Evolutionary conservation across 35 echinoderm and acorn worm genomes (phyloP).

Genomic region (Acanthaster planci): DNA sequence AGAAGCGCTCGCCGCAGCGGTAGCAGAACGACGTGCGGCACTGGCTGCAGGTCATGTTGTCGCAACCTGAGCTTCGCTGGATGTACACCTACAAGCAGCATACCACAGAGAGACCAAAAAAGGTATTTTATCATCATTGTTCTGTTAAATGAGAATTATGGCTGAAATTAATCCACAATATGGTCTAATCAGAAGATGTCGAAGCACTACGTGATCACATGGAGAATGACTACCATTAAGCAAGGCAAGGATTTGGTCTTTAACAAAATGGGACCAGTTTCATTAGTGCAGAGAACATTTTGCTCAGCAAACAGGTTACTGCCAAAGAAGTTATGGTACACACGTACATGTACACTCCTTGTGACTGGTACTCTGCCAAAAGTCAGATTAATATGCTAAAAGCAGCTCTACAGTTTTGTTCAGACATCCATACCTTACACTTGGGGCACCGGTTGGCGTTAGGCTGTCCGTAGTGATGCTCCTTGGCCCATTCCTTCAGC

Average conservation of each 20-base stretch:
- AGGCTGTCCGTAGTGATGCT: constrained; percentile 24
- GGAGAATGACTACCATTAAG: too few species aligned
- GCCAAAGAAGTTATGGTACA: too few species aligned
- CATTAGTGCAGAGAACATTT: too few species aligned
- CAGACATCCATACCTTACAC: constrained; percentile 34
- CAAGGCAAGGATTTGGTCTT: too few species aligned
- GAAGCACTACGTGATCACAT: too few species aligned
- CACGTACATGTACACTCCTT: too few species aligned
- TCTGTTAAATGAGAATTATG: not conserved
- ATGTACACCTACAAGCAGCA: constrained; percentile 43
- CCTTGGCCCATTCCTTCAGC: constrained; percentile 52
- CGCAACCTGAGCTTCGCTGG: constrained; percentile 52
- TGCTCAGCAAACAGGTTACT: too few species aligned
- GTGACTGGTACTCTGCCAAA: too few species aligned
- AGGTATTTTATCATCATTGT: not conserved
- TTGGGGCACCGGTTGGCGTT: constrained; percentile 57
- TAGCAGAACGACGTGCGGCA: constrained; percentile 61
- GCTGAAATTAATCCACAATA: too few species aligned
- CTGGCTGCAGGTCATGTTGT: constrained; percentile 60
- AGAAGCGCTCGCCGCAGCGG: constrained; percentile 51
- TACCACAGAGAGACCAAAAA: not conserved
- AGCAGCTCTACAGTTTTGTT: not conserved
- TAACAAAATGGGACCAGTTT: too few species aligned
- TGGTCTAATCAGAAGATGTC: too few species aligned
- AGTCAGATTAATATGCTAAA: too few species aligned